Evolutionary conservation across 2,888 invertebrate genomes (phyloP).

Genomic region (Darwinula stevensoni): DNA sequence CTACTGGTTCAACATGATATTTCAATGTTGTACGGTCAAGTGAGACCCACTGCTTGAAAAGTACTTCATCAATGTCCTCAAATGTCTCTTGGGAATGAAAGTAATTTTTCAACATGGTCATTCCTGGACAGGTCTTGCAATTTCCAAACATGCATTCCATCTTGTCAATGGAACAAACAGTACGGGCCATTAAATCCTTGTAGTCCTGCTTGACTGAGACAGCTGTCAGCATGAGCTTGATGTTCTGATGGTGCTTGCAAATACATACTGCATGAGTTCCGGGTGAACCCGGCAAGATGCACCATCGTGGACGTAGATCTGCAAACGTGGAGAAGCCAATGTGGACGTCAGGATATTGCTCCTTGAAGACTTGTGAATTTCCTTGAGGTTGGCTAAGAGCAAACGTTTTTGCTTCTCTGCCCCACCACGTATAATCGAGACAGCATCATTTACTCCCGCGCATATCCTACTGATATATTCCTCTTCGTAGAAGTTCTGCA

Average conservation of each 20-base stretch:
- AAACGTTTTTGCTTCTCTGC: too few relatives aligned
- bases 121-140: neutral
- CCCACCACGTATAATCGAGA: too few relatives aligned
- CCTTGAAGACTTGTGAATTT: constrained; percentile 7
- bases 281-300: constrained; percentile 10
- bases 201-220: neutral
- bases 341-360: constrained; percentile 6
- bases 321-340: constrained; percentile 10
- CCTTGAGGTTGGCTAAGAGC: too few relatives aligned
- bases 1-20: too few relatives aligned
- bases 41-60: too few relatives aligned
- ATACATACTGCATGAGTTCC: constrained; percentile 11
- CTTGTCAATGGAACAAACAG: neutral
- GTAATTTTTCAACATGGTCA: neutral
- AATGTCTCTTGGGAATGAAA: too few relatives aligned
- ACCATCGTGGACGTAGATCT: constrained; percentile 9
- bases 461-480: too few relatives aligned
- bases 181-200: neutral
- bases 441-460: too few relatives aligned
- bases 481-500: too few relatives aligned
- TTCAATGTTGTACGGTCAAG: too few relatives aligned
- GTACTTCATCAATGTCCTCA: too few relatives aligned
- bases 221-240: constrained; percentile 11
- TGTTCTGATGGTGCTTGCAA: constrained; percentile 10
- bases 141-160: neutral